Evolutionary conservation across 2,888 invertebrate species (phyloP), one percentile per base, ranked within the genome.

Genomic region (Ganaspis brasiliensis): DNA sequence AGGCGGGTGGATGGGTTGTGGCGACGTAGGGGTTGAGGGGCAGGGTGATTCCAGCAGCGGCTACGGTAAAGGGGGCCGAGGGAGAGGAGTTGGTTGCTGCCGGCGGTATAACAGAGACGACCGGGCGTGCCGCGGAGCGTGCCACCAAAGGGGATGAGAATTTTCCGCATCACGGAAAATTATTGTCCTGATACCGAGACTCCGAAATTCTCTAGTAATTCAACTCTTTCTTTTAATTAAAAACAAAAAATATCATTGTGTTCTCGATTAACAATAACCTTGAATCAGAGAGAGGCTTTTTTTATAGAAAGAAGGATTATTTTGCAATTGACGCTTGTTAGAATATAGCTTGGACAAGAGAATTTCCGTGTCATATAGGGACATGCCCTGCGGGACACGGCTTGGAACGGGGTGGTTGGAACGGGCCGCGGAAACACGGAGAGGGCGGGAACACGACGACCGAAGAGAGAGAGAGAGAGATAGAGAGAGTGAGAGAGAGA

Each of bases 121-220:
- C 88, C 91, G 91, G 91, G 91, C 91, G 91, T 91, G 91, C 91
- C 91, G 91, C 91, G 89, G 90, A 91, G 91, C 91, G 91, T 91
- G 91, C 91, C 91, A 90, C 90, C 89, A 89, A 90, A 89, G 91
- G 91, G 91, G 91, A 90, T 91, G 91, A 87, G 91, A 89, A 89
- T 89, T 90, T 89, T 88, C 86, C 84, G 85, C 85, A 79, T 76
- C 76, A 73, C 52, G 91, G 21, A 40, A 79, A 91, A 88, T 82
- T 89, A 90, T 89, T 91, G 91, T 85, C 91, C 81, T 59, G 70
- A 70, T 35, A 81, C 63, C 72, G 12, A 8, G 26, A 2, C 19
- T 24, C 8, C 6, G 77, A 85, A 89, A 90, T 85, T 87, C 55
- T 45, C 0, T 14, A 0, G 70, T 83, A 89, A 90, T 82, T 84